Evolutionary conservation across 2,888 invertebrate genomes (phyloP).

Genomic region (Tenthredo distinguenda): DNA sequence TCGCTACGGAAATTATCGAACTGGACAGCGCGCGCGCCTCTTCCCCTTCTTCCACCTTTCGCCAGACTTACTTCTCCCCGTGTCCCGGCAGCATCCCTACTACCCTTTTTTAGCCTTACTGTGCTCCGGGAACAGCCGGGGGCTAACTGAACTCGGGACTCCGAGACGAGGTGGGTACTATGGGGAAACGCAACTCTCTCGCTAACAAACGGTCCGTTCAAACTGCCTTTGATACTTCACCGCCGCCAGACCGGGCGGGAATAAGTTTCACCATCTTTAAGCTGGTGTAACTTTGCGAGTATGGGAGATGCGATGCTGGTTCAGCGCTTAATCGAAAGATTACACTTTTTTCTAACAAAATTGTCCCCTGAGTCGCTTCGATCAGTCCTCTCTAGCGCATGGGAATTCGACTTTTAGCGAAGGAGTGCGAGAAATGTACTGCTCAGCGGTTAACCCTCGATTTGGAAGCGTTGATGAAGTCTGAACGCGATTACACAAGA

Average conservation of each 20-base stretch:
- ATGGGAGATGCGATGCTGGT: not conserved
- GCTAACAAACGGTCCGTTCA: not conserved
- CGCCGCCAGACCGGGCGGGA: not conserved
- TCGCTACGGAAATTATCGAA: conserved; percentile 64
- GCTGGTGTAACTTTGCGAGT: not conserved
- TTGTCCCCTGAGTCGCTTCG: not conserved
- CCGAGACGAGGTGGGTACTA: not conserved
- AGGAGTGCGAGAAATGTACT: not conserved
- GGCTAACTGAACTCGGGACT: conserved; percentile 3
- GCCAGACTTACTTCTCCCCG: not conserved
- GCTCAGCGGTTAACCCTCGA: not conserved
- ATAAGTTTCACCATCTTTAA: not conserved
- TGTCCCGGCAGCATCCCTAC: not conserved
- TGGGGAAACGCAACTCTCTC: not conserved
- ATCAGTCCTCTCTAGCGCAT: not conserved
- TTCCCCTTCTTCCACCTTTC: not conserved
- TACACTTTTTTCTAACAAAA: not conserved
- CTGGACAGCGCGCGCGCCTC: conserved; percentile 56
- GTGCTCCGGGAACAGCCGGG: conserved; percentile 21
- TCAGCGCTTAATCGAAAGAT: not conserved
- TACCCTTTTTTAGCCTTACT: not conserved
- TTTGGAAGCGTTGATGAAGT: not conserved
- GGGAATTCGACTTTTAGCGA: not conserved
- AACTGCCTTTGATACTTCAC: not conserved
- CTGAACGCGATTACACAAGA: not conserved